Conservation (phyloP, 2,888 invertebrate species). For the Horisme vitalbata region DNA sequence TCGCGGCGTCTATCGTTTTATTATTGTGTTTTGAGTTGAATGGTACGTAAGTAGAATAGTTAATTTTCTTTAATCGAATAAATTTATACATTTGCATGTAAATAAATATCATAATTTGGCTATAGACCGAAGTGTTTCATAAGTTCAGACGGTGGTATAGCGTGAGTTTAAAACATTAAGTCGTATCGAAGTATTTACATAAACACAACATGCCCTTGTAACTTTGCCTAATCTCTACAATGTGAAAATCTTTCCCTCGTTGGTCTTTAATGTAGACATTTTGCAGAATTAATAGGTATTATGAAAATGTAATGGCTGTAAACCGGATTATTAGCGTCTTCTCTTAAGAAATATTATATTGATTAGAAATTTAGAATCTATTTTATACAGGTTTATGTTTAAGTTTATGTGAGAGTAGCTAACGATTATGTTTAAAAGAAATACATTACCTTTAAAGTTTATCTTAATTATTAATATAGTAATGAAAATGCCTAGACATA, state of each 20-base stretch:
- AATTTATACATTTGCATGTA: too few relatives aligned
- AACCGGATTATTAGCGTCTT: constrained; percentile 11
- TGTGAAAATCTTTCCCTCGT: constrained; percentile 38
- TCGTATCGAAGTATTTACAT: constrained; percentile 50
- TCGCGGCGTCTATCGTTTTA: too few relatives aligned
- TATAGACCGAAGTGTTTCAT: background rate
- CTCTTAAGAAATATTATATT: constrained; percentile 1
- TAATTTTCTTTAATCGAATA: too few relatives aligned
- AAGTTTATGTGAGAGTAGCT: too few relatives aligned
- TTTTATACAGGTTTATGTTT: too few relatives aligned
- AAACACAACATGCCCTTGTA: constrained; percentile 43
- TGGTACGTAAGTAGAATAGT: too few relatives aligned
- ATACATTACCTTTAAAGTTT: too few relatives aligned
- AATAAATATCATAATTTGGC: background rate
- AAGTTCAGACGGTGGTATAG: constrained; percentile 22
- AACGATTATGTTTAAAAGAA: too few relatives aligned
- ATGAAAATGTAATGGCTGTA: constrained; percentile 26
- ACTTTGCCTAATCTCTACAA: constrained; percentile 44
- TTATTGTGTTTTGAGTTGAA: too few relatives aligned
- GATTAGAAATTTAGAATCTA: background rate
- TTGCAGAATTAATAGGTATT: constrained; percentile 27
- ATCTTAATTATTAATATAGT: too few relatives aligned
- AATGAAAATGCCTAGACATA: too few relatives aligned
- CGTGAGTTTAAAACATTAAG: constrained; percentile 47
- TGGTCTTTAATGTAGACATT: constrained; percentile 29